Base-by-base conservation (phyloP, 2,888 invertebrate species). In the Drosophila colorata region DNA sequence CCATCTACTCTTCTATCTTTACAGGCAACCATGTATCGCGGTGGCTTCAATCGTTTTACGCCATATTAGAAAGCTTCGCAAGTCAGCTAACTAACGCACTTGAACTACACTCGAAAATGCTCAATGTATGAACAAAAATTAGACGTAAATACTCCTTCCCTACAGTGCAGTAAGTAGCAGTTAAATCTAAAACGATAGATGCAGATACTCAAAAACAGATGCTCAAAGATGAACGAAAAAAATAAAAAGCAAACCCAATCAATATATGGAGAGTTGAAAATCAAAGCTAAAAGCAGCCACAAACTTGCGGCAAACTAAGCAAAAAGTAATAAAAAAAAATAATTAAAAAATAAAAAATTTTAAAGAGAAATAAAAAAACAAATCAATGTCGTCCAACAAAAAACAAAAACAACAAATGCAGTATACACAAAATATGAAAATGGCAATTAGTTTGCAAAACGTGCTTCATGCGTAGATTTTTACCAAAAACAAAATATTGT, bases 11-110 rank as follows among this genome's bases (percentile, higher is more conserved):
- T 41, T n/a, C 11, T 61, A 73, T 44, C 9, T 47, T 23, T 61
- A 64, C 94, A 97, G 97, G 96, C 97, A 91, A 97, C 97, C 83
- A 96, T 98, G 90, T 98, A 98, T 93, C 95, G 98, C 93, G 96
- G 97, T 93, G 96, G 97, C 89, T 98, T 97, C 95, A 98, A 97
- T 94, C 95, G 98, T 93, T 98, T 98, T 93, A 95, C 98, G 93
- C 98, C 98, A 91, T 98, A 98, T 93, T 98, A 94, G 95, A 92
- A 69, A 66, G 63, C 78, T 78, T 79, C 78, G 73, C 74, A 84
- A 81, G 83, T 85, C 81, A 86, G 83, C 86, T 87, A 82, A 86
- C 87, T 66, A 87, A 86, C 51, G 79, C 81, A 85, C 79, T 80
- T 77, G 77, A 80, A 80, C 80, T 83, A 87, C 80, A 85, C 87